These are phyloP conservation scores for Sphenopsis melanotis DNA, from an alignment of 2,797 vertebrate species.

Conservation along the genomic window DNA sequence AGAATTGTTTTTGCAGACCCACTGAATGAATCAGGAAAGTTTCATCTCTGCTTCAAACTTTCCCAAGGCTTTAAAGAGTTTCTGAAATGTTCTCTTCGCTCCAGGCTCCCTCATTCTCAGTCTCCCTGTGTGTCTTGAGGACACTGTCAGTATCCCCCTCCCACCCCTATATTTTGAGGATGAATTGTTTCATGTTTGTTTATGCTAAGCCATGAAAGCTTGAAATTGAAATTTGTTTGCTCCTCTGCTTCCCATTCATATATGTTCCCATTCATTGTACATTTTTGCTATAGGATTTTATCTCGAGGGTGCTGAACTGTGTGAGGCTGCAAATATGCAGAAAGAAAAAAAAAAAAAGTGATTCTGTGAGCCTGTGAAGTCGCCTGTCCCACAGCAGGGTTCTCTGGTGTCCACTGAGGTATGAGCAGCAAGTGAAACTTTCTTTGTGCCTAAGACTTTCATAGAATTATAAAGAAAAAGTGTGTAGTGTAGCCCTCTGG, in stretches of 20 bases:
- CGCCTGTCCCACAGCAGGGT: neutral
- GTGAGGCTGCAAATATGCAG: neutral
- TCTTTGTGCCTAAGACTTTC: neutral
- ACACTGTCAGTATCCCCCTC: constrained; percentile 6
- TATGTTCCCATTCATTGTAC: constrained; percentile 27
- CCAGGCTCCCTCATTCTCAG: constrained; percentile 25
- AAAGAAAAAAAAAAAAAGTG: neutral
- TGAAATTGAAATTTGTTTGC: constrained; percentile 65
- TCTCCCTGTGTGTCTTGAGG: neutral
- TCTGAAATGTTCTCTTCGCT: neutral
- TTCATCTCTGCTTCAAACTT: constrained; percentile 6
- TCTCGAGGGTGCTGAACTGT: constrained; percentile 22
- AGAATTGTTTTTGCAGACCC: neutral
- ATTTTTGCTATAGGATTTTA: constrained; percentile 15
- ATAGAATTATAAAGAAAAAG: neutral
- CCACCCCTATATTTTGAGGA: neutral
- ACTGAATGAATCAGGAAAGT: neutral
- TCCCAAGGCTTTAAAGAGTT: neutral
- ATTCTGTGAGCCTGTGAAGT: neutral
- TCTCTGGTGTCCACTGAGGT: neutral
- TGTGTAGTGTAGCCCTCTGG: neutral
- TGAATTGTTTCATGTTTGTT: constrained; percentile 55
- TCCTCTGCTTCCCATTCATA: constrained; percentile 20
- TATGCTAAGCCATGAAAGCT: constrained; percentile 52
- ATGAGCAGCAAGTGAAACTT: neutral